These are phyloP conservation scores for Alexandromys fortis DNA, from an alignment of 2,113 vertebrate species.

Conservation along the genomic window DNA sequence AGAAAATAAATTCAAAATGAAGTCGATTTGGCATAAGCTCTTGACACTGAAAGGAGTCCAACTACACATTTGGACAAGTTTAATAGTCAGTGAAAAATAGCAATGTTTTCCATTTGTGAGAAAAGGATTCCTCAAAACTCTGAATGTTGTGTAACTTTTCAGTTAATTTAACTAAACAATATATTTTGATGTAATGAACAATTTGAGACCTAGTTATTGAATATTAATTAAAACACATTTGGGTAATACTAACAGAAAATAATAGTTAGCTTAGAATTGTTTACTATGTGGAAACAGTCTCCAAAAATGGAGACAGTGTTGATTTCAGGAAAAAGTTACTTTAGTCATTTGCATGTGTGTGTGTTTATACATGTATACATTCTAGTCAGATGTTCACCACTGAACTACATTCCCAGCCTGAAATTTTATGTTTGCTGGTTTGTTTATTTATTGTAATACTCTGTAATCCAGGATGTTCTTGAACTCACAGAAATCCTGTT, in stretches of 20 bases:
- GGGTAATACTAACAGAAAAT: constrained; percentile 34
- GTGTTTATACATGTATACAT: not conserved
- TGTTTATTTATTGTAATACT: not conserved
- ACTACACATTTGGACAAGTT: not conserved
- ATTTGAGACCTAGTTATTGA: constrained; percentile 23
- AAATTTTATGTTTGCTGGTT: not conserved
- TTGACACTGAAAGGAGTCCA: constrained; percentile 32
- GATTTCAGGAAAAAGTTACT: not conserved
- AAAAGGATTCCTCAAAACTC: constrained; percentile 55
- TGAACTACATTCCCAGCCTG: not conserved
- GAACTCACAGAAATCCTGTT: not conserved
- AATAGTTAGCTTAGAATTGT: constrained; percentile 4
- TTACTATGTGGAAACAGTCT: constrained; percentile 13
- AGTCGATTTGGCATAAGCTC: constrained; percentile 7
- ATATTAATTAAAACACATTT: constrained; percentile 42
- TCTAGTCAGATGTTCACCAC: not conserved
- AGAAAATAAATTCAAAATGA: constrained; percentile 28
- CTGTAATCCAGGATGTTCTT: not conserved
- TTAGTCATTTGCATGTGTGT: not conserved
- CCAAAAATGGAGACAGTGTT: not conserved
- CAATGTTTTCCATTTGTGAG: constrained; percentile 47
- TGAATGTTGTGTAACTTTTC: constrained; percentile 47
- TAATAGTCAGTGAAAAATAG: not conserved
- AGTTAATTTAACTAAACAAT: constrained; percentile 55
- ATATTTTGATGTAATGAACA: not conserved